Evolutionary conservation across 1,140 invertebrate species (phyloP).

Genomic region (Drosophila micromelanica): DNA sequence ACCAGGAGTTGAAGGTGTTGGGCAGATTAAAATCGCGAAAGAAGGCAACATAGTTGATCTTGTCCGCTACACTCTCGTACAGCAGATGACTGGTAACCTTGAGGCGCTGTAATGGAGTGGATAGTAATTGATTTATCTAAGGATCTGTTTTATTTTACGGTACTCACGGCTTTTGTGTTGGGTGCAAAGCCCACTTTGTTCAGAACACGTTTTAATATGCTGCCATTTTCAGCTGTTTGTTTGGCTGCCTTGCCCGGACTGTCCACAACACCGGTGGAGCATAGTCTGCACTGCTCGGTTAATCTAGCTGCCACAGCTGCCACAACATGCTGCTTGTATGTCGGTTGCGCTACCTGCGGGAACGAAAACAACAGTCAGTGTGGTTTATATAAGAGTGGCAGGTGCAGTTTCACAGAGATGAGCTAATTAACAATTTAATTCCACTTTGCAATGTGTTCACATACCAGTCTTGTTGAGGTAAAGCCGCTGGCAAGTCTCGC

Average conservation of each 20-base stretch:
- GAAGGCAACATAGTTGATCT: slow-evolving; percentile 87
- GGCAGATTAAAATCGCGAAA: slow-evolving; percentile 89
- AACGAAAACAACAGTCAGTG: slow-evolving; percentile 23
- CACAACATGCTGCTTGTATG: slow-evolving; percentile 31
- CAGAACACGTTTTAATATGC: slow-evolving; percentile 75
- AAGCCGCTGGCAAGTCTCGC: slow-evolving; percentile 39
- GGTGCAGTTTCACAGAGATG: background rate
- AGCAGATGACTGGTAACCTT: slow-evolving; percentile 87
- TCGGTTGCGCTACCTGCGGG: slow-evolving; percentile 44
- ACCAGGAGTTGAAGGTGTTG: slow-evolving; percentile 94
- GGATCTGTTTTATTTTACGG: background rate
- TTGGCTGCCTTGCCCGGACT: slow-evolving; percentile 47
- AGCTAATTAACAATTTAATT: background rate
- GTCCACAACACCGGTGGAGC: slow-evolving; percentile 63
- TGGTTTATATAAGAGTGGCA: slow-evolving; percentile 69
- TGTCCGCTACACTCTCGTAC: slow-evolving; percentile 88
- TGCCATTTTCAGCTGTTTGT: slow-evolving; percentile 43
- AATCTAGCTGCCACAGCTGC: slow-evolving; percentile 4
- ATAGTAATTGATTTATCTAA: background rate
- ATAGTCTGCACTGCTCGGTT: slow-evolving; percentile 42
- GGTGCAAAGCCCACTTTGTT: slow-evolving; percentile 79
- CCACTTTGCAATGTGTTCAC: background rate
- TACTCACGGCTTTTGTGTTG: slow-evolving; percentile 74
- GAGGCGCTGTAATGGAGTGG: slow-evolving; percentile 85
- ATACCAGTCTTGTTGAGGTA: slow-evolving; percentile 34